Base-by-base conservation (phyloP, 2,797 vertebrate species). In the Tauraco hartlaubi region DNA sequence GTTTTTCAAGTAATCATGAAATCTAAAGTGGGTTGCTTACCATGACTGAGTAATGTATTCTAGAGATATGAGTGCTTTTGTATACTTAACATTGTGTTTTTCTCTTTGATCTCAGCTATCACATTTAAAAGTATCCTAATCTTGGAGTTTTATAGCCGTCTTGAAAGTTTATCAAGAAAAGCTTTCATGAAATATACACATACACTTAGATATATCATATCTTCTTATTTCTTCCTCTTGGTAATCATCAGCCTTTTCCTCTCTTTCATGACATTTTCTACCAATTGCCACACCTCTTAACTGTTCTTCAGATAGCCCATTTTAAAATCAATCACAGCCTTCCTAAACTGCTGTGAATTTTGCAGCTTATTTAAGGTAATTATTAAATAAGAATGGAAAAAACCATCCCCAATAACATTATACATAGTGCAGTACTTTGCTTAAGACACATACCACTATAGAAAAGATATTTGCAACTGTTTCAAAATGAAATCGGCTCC, bases 11-110 rank as follows among this genome's bases (percentile, higher is more conserved):
- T 90, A 97, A 94, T 97, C 94, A 91, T 51, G 85, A 92, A 96
- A 97, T 97, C 95, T 97, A 94, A 95, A 96, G 93, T 93, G 71
- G 62, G 49, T 87, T 96, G 81, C 91, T 96, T 94, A 95, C 90
- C 56, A 81, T 74, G 79, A 64, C 85, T 91, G 84, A 85, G 68
- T 93, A 93, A 96, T 88, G 62, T 71, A 95, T 95, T 95, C 77
- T 61, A 91, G 71, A 96, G 79, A 94, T 43, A 94, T 35, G 82
- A 95, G 88, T 91, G 85, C 64, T 96, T 95, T 95, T 91, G 76
- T 96, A 63, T 88, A 94, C 71, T 94, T 92, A 97, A 95, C 87
- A 90, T 75, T 79, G 55, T 64, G 88, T 93, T 95, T 96, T 96
- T 95, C 66, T 74, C 39, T 96, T 96, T 96, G 90, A 96, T 97